Base-by-base conservation (phyloP, 2,888 invertebrate species). In the Incurvaria masculella region DNA sequence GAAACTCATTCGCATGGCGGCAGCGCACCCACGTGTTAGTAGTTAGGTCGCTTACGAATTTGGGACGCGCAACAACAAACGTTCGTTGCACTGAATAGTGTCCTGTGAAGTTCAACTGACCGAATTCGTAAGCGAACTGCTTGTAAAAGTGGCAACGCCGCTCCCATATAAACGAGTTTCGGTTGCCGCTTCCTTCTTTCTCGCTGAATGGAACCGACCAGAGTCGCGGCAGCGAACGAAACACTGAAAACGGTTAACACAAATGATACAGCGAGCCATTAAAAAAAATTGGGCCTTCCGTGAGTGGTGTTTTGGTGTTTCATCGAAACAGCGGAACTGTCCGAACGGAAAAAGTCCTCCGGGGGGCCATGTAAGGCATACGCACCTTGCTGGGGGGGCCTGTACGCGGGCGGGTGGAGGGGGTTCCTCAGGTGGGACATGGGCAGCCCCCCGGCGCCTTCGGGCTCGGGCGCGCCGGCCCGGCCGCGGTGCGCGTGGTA, bases 321-420 rank as follows among this genome's bases (percentile, higher is more conserved):
- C 59, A 49, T 42, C 19, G 44, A 45, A 20, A 48, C 48, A 44
- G 27, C 49, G 46, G 33, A 33, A 33, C 33, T 4, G 14, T 6
- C 14, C 14, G 33, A 33, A 3, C 14, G 11, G 33, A 8, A 8
- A 33, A 4, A 33, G 8, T 14, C 14, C 4, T 46, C 21, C 20
- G 4, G 4, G 4, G 5, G 2, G 8, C 18, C 27, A 44, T 51
- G 49, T 53, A 59, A 58, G 61, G 65, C 64, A 65, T 69, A 76
- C 74, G 69, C 71, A 79, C 79, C 79, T 79, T 79, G 79, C 51
- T 75, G 78, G 56, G 68, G 69, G 53, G 69, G 79, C 53, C 79
- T 64, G 59, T 76, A 75, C 57, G 76, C 78, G 49, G 66, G 72
- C 0, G 75, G 75, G 54, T 73, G 76, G 40, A 73, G 59, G 11